phyloP scores from a whole-genome alignment of 2,888 invertebrate genomes.

The Acronicta leporina region DNA sequence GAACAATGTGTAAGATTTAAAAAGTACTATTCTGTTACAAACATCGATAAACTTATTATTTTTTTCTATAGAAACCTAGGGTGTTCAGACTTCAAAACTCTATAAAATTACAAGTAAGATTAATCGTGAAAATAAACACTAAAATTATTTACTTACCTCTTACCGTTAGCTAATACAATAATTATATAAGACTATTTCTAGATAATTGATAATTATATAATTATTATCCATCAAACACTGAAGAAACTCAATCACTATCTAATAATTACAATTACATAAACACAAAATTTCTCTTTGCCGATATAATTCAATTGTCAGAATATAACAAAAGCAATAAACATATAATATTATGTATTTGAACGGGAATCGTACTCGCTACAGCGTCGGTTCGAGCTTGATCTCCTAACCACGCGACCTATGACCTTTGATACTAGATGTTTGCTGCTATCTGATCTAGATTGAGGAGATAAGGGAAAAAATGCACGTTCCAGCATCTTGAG shows the following conservation, averaged over 20 bases:
- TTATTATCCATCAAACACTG: not conserved
- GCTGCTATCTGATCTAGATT: constrained; percentile 52
- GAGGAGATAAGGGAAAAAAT: constrained; percentile 50
- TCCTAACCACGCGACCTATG: constrained; percentile 56
- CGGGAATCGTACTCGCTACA: constrained; percentile 44
- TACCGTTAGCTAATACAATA: too few relatives aligned
- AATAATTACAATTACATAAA: constrained; percentile 1
- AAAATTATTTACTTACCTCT: too few relatives aligned
- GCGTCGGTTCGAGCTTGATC: constrained; percentile 40
- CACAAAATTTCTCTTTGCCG: not conserved
- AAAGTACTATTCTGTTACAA: too few relatives aligned
- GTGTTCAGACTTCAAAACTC: too few relatives aligned
- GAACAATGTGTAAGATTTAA: too few relatives aligned
- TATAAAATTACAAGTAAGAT: too few relatives aligned
- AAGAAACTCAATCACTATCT: not conserved
- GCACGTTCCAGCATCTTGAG: constrained; percentile 46
- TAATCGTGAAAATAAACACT: too few relatives aligned
- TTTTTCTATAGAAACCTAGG: too few relatives aligned
- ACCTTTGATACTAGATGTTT: constrained; percentile 48
- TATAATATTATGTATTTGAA: constrained; percentile 31
- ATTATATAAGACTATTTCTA: too few relatives aligned
- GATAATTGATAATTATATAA: too few relatives aligned
- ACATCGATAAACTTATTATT: too few relatives aligned
- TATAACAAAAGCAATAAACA: not conserved
- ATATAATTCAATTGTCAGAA: constrained; percentile 10